These are phyloP conservation scores for Theristus sp. DNA, from an alignment of 2,888 invertebrate genomes.

Conservation along the genomic window DNA sequence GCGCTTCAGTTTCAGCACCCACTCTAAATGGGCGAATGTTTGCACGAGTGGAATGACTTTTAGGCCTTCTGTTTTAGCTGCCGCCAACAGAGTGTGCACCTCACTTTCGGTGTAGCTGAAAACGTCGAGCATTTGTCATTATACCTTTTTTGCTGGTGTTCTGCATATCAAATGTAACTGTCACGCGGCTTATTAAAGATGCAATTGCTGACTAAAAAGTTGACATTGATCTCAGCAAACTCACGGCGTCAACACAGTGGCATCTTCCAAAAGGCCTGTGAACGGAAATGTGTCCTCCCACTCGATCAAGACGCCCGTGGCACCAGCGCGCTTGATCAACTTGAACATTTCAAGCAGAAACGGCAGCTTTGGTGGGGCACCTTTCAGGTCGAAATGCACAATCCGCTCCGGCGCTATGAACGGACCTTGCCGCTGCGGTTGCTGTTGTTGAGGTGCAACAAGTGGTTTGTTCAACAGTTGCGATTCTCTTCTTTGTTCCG, in stretches of 20 bases:
- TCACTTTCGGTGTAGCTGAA: constrained; percentile 2
- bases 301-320: constrained; percentile 39
- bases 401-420: not conserved
- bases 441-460: not conserved
- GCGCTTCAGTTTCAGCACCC: constrained; percentile 47
- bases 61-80: constrained; percentile 24
- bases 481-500: no score
- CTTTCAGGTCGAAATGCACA: constrained; percentile 10
- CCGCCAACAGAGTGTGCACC: constrained; percentile 1
- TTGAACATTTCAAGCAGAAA: constrained; percentile 6
- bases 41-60: constrained; percentile 39
- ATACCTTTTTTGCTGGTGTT: no score
- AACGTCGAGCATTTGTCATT: no score
- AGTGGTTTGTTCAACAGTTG: no score
- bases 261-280: constrained; percentile 28
- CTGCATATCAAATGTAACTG: no score
- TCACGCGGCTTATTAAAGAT: no score
- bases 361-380: constrained; percentile 7
- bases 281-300: constrained; percentile 45
- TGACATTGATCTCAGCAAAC: not conserved
- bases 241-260: constrained; percentile 10
- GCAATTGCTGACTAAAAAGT: not conserved
- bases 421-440: not conserved
- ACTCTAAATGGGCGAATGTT: constrained; percentile 36
- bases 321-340: constrained; percentile 22